phyloP scores from a whole-genome alignment of 2,888 invertebrate species.

The Rhagonycha lutea region DNA sequence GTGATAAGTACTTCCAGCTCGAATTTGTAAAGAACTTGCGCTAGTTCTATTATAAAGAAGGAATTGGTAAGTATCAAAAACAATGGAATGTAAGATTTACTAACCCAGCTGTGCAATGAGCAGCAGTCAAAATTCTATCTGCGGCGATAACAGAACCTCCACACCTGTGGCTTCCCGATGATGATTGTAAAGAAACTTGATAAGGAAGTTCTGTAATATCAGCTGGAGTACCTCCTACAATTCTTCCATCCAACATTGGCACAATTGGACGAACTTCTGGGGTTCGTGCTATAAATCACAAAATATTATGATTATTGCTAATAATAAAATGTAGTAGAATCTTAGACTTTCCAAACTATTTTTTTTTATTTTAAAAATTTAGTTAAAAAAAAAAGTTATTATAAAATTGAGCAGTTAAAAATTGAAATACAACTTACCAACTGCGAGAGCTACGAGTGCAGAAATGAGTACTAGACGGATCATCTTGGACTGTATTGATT shows the following conservation, averaged over 20 bases:
- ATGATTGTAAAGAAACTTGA: constrained; percentile 37
- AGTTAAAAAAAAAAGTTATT: too few species aligned
- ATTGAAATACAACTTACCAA: not conserved
- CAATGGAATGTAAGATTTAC: not conserved
- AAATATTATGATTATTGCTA: not conserved
- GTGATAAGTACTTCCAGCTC: constrained; percentile 1
- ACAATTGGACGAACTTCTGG: not conserved
- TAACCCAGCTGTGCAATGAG: constrained; percentile 40
- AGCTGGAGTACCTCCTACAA: constrained; percentile 40
- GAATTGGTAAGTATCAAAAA: not conserved
- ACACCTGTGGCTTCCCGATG: constrained; percentile 37
- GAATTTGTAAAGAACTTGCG: not conserved
- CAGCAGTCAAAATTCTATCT: constrained; percentile 40
- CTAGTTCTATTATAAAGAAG: not conserved
- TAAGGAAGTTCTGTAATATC: constrained; percentile 39
- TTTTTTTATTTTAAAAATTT: too few species aligned
- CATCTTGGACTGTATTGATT: not conserved
- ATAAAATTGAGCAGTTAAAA: not conserved
- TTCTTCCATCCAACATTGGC: constrained; percentile 32
- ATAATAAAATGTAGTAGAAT: not conserved
- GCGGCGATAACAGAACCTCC: constrained; percentile 40
- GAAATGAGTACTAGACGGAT: not conserved
- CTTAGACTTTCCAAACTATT: too few species aligned
- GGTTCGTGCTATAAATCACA: not conserved
- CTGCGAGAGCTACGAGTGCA: not conserved